Evolutionary conservation across 92 coral and sea anemone species (phyloP).

Genomic region (Anthopleura xanthogrammica): DNA sequence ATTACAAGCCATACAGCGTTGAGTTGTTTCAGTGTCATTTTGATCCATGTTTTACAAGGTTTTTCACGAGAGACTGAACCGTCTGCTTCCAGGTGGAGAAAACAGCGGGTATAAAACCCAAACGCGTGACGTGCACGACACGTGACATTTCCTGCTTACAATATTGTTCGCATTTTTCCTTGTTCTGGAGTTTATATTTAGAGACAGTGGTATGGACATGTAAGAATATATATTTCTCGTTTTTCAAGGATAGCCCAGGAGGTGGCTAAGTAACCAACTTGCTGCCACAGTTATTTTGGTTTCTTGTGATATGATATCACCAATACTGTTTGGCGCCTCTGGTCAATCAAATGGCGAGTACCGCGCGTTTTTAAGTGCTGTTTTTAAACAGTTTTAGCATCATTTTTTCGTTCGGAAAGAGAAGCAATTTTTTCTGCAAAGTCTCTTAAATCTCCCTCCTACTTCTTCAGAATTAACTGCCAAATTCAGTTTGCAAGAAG

Average conservation of each 20-base stretch:
- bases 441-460: too few species aligned
- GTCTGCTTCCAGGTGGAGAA: neutral
- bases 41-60: constrained; percentile 22
- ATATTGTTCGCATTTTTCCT: neutral
- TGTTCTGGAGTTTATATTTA: neutral
- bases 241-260: too few species aligned
- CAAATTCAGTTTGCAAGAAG: too few species aligned
- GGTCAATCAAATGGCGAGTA: neutral
- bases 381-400: neutral
- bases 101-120: neutral
- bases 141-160: constrained; percentile 1
- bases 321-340: neutral
- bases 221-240: too few species aligned
- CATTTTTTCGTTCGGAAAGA: neutral
- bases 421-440: too few species aligned
- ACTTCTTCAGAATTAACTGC: too few species aligned
- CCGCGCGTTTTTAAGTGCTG: neutral
- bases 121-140: constrained; percentile 11
- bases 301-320: neutral
- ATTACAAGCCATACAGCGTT: constrained; percentile 26
- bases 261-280: too few species aligned
- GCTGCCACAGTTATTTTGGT: neutral
- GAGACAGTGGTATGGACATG: too few species aligned
- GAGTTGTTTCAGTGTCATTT: constrained; percentile 16
- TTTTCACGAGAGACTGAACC: constrained; percentile 8